Percentiles rank a stretch among this genome's conserved stretches.
Conservation (phyloP, 2,888 invertebrate genomes). For the Dorcus hopei region DNA sequence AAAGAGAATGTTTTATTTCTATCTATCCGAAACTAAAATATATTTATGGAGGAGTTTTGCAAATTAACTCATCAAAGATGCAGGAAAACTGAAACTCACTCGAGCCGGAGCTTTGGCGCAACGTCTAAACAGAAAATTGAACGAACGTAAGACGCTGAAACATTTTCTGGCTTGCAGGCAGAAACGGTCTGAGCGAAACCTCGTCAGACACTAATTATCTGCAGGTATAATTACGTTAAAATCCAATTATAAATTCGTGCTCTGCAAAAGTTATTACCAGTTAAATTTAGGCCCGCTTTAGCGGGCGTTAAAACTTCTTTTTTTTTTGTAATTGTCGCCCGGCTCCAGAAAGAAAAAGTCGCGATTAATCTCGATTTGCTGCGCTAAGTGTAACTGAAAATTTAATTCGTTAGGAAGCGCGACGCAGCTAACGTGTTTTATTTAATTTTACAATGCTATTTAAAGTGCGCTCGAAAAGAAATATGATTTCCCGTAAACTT, state of each 20-base stretch:
- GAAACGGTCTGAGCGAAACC: constrained; percentile 14
- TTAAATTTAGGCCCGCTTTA: constrained; percentile 15
- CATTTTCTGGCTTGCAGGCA: constrained; percentile 15
- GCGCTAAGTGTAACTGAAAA: too few species aligned
- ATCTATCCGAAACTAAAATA: too few species aligned
- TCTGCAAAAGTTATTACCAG: constrained; percentile 34
- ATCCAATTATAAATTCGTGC: constrained; percentile 34
- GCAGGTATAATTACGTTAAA: constrained; percentile 36
- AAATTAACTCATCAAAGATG: constrained; percentile 12
- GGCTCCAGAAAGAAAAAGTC: neutral
- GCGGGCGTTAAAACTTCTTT: constrained; percentile 18
- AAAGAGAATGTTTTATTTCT: too few species aligned
- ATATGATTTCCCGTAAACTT: too few species aligned
- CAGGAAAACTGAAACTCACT: constrained; percentile 9
- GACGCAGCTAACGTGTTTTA: too few species aligned
- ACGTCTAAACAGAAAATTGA: constrained; percentile 11
- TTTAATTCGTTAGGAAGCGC: too few species aligned
- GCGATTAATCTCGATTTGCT: too few species aligned
- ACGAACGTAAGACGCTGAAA: constrained; percentile 6
- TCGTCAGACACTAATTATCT: constrained; percentile 34
- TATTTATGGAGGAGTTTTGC: constrained; percentile 2
- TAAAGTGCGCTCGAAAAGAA: too few species aligned
- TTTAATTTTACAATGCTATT: too few species aligned
- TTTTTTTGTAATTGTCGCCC: neutral
- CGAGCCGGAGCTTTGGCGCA: constrained; percentile 6